Base-by-base conservation (phyloP, 1,140 invertebrate species). In the Olivierus martensii region DNA sequence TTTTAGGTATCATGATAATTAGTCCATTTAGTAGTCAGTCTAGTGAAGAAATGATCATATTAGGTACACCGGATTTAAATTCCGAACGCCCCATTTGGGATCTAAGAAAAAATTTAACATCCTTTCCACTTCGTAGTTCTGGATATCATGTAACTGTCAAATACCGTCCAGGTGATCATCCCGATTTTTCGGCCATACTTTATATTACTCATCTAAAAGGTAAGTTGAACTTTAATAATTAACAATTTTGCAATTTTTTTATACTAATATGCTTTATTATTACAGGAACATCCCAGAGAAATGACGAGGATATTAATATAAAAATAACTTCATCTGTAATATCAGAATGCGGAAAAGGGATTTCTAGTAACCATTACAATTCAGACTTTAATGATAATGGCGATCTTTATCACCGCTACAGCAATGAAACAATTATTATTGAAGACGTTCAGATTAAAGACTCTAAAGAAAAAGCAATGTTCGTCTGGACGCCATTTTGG, bases 291-390 rank as follows among this genome's bases (percentile, higher is more conserved):
- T 12, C 5, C 5, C 14, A n/a, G 5, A 5, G 5, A 0, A 4
- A n/a, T 41, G 38, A n/a, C 11, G 14, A 41, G 5, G 5, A n/a
- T 41, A 41, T 41, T 41, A 3, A 44, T 44, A 11, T 46, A 12
- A 46, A 28, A 2, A 34, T 59, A 3, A 22, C 57, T 64, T 21
- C 51, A 45, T 65, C 61, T 43, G 61, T 59, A 0, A 84, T 95
- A 18, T 79, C 79, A 62, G 75, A 79, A 47, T 96, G 96, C 63
- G 73, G 77, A 0, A 75, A 79, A 62, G 92, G 92, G 11, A 72
- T 96, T 21, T 78, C 82, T 18, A 82, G 81, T 1, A 79, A 81
- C 3, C 93, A 90, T 66, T 97, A 95, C 65, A 95, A 95, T 69
- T 75, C 72, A 66, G 71, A 66, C 42, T 42, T 62, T n/a, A 51